Percentiles rank a stretch among this genome's conserved stretches.
phyloP scores from a whole-genome alignment of 2,113 vertebrate species.

The Rousettus leschenaultii region DNA sequence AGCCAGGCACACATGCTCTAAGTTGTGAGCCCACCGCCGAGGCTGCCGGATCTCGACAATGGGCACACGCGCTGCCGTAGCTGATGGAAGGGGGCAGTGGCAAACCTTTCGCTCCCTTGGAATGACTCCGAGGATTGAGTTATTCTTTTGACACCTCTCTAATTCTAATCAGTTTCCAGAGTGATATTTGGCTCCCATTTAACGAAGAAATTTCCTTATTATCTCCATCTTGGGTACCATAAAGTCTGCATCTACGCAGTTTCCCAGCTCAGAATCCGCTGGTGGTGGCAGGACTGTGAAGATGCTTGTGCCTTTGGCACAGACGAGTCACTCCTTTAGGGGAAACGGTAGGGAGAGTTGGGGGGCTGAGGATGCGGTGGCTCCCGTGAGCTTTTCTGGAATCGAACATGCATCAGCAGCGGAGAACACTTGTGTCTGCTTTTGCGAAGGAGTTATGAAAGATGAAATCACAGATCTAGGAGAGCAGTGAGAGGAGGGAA shows the following conservation, averaged over 20 bases:
- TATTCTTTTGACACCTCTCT: background rate
- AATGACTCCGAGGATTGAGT: background rate
- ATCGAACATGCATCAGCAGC: background rate
- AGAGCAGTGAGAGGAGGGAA: background rate
- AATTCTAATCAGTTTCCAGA: background rate
- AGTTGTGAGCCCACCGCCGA: background rate
- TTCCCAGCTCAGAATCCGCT: background rate
- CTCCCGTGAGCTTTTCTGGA: background rate
- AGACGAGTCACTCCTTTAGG: background rate
- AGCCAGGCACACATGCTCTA: background rate
- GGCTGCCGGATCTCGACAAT: background rate
- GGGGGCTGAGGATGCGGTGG: background rate
- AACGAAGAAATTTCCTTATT: background rate
- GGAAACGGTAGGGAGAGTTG: background rate
- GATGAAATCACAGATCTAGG: background rate
- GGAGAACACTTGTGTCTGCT: background rate
- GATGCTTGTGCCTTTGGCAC: background rate
- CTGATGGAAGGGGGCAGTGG: background rate
- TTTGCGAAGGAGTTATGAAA: background rate
- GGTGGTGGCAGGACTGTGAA: background rate
- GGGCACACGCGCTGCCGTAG: fast-evolving
- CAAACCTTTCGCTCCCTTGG: background rate
- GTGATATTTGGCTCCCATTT: background rate
- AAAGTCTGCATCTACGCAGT: background rate
- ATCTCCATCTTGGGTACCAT: background rate